Percentiles rank a stretch among this genome's conserved stretches.
Conservation (phyloP, 2,888 invertebrate genomes). For the Thymelicus acteon region DNA sequence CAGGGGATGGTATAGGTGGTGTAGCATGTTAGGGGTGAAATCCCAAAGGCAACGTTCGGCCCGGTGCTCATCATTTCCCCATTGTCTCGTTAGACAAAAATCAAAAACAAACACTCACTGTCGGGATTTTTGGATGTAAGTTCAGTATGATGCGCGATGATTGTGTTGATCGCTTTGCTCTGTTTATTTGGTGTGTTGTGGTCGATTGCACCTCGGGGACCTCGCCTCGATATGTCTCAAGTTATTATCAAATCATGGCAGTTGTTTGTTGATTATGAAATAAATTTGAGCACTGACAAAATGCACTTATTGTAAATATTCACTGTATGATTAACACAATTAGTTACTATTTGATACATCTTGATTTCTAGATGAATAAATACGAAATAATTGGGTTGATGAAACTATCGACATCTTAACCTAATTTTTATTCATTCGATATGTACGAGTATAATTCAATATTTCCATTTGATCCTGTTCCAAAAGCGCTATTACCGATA, state of each 20-base stretch:
- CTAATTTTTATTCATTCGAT: too few relatives aligned
- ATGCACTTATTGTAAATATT: neutral
- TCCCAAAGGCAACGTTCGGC: slow-evolving; percentile 79
- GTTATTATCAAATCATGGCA: slow-evolving; percentile 50
- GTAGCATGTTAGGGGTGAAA: slow-evolving; percentile 72
- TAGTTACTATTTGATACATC: too few relatives aligned
- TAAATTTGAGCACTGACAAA: slow-evolving; percentile 12
- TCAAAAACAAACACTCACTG: slow-evolving; percentile 82
- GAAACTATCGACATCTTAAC: too few relatives aligned
- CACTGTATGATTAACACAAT: too few relatives aligned
- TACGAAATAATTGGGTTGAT: too few relatives aligned
- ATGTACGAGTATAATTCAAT: neutral
- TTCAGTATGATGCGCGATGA: slow-evolving; percentile 74
- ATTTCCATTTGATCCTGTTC: slow-evolving; percentile 17
- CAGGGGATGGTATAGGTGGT: slow-evolving; percentile 56
- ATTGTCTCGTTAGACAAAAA: slow-evolving; percentile 85
- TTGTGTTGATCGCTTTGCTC: slow-evolving; percentile 60
- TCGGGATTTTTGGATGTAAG: slow-evolving; percentile 78
- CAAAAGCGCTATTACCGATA: slow-evolving; percentile 11
- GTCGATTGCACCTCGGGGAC: slow-evolving; percentile 71
- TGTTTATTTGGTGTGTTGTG: slow-evolving; percentile 61
- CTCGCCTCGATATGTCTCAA: slow-evolving; percentile 51
- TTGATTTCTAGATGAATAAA: too few relatives aligned
- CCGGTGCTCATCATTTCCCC: slow-evolving; percentile 84
- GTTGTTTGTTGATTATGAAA: slow-evolving; percentile 40